Evolutionary conservation across 2,797 vertebrate species (phyloP).

Genomic region (Tauraco hartlaubi): DNA sequence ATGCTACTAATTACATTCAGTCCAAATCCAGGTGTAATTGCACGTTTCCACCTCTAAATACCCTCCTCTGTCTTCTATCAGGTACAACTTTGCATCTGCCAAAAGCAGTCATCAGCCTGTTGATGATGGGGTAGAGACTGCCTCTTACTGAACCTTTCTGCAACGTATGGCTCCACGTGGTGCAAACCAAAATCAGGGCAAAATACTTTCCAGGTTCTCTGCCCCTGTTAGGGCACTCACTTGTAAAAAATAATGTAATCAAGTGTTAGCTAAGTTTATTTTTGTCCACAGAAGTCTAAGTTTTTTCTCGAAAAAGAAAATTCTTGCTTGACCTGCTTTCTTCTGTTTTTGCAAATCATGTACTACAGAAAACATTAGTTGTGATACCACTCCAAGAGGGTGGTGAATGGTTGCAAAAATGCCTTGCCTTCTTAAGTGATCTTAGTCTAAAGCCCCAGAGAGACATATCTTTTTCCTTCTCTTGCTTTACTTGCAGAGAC

Average conservation of each 20-base stretch:
- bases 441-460: background rate
- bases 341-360: background rate
- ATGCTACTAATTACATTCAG: background rate
- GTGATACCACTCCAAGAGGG: background rate
- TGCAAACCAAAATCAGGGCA: background rate
- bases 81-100: background rate
- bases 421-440: background rate
- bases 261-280: background rate
- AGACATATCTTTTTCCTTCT: background rate
- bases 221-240: background rate
- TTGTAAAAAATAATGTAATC: background rate
- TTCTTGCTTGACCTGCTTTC: background rate
- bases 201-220: background rate
- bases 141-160: background rate
- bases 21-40: background rate
- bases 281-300: background rate
- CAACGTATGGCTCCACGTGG: background rate
- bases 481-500: background rate
- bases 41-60: background rate
- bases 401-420: background rate
- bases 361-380: background rate
- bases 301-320: background rate
- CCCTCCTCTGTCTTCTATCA: background rate
- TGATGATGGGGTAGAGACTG: background rate
- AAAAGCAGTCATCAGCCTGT: background rate